Conservation (phyloP, 2,888 invertebrate species). For the Trichogramma evanescens region DNA sequence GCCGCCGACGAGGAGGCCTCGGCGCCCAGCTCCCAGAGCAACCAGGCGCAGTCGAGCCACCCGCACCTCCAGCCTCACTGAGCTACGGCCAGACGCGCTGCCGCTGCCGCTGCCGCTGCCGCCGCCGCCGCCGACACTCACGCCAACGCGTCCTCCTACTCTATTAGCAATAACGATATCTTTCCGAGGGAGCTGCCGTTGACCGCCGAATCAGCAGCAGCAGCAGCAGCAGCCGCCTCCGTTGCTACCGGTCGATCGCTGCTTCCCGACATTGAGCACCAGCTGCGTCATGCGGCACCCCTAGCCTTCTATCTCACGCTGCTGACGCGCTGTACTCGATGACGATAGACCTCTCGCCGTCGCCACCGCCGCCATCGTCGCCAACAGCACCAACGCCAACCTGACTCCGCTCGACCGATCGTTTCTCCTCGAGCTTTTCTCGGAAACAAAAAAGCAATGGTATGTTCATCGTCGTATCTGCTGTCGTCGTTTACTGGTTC, state of each 20-base stretch:
- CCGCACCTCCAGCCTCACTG: slow-evolving; percentile 18
- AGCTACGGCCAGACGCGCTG: slow-evolving; percentile 12
- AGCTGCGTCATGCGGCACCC: not conserved
- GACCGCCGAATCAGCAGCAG: not conserved
- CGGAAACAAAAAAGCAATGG: too few species aligned
- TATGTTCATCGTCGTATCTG: too few species aligned
- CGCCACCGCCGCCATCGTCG: not conserved
- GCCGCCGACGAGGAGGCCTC: slow-evolving; percentile 61
- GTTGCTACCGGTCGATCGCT: not conserved
- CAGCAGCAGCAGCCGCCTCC: not conserved
- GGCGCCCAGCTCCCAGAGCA: not conserved
- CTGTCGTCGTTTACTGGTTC: not conserved
- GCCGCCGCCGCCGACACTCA: not conserved
- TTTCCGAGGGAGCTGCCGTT: slow-evolving; percentile 3
- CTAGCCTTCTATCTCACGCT: not conserved
- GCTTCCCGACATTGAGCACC: not conserved
- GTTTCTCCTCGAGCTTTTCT: too few species aligned
- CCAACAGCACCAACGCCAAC: slow-evolving; percentile 1
- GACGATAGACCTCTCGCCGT: not conserved
- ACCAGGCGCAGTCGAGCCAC: slow-evolving; percentile 3
- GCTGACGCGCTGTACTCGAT: not conserved
- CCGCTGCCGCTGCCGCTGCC: not conserved
- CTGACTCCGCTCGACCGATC: not conserved
- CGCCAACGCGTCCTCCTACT: not conserved
- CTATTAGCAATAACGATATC: too few species aligned